These are phyloP conservation scores for Rutilus rutilus DNA, from an alignment of 2,113 vertebrate genomes.

Conservation along the genomic window DNA sequence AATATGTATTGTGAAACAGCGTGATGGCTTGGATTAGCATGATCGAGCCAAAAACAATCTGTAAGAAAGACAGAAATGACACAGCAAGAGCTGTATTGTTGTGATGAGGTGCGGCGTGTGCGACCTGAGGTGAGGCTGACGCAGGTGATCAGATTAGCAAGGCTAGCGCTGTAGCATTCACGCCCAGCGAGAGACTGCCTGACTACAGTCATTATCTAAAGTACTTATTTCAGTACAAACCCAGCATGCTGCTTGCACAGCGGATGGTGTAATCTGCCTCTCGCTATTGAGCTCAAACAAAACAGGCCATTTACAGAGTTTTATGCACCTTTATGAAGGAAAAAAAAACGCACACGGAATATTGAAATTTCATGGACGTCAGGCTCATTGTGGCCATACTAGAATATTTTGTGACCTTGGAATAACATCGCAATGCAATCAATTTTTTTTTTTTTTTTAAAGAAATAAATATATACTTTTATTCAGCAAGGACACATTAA, in stretches of 20 bases:
- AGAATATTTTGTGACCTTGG: not conserved
- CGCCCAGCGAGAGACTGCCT: slow-evolving; percentile 46
- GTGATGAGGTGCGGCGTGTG: slow-evolving; percentile 62
- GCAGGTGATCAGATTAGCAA: slow-evolving; percentile 69
- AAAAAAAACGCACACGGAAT: not conserved
- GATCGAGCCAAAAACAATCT: slow-evolving; percentile 58
- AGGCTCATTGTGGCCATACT: not conserved
- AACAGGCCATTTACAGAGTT: not conserved
- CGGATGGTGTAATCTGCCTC: slow-evolving; percentile 5
- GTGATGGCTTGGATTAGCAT: slow-evolving; percentile 26
- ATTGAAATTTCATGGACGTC: slow-evolving; percentile 10
- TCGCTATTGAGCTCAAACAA: slow-evolving; percentile 8
- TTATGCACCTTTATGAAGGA: not conserved
- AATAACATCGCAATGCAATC: not conserved
- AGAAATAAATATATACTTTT: not conserved
- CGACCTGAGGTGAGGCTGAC: slow-evolving; percentile 64
- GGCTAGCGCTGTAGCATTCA: slow-evolving; percentile 49
- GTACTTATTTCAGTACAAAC: slow-evolving; percentile 25
- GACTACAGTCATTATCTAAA: slow-evolving; percentile 64
- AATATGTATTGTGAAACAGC: slow-evolving; percentile 11
- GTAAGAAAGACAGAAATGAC: slow-evolving; percentile 68
- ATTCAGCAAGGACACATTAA: not conserved
- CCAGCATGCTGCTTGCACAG: not conserved
- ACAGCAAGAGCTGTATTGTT: slow-evolving; percentile 63
- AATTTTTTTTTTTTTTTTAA: not conserved